Base-by-base conservation (phyloP, 2,113 vertebrate genomes). In the Epinephelus cyanopodus region DNA sequence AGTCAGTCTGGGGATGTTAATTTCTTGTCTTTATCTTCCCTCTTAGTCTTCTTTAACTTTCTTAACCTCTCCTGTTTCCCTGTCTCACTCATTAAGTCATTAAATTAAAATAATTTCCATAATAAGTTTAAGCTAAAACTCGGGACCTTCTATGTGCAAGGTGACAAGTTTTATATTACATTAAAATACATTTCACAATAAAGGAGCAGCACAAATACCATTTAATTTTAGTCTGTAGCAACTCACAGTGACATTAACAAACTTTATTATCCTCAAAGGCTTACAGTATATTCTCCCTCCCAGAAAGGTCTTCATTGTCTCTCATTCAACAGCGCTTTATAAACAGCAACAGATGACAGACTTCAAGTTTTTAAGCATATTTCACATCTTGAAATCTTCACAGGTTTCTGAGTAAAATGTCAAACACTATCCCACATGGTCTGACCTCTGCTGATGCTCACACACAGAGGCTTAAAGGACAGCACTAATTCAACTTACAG, bases 401-500 rank as follows among this genome's bases (percentile, higher is more conserved):
- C 47, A 56, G 27, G 25, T 45, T 71, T 13, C 69, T 33, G 45
- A 73, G 21, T 21, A 21, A 37, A 64, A 77, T 64, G 48, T 69
- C 23, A 67, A 67, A 68, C 14, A 15, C 15, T 14, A 13, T 65
- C 33, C 72, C 64, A 54, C 52, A 67, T 54, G 77, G 50, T 81
- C 77, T 13, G 39, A 81, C 81, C 39, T 48, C 66, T 82, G 61
- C 60, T 77, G 71, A 61, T 56, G 62, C 87, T 77, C 23, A 66
- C 42, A 77, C 17, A 74, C 45, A 81, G 70, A 62, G 66, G 84
- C 75, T 91, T 89, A 90, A 86, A 92, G 63, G 77, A 89, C 87
- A 87, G 74, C 60, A 87, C 82, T 90, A 88, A 92, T 92, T 92
- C 89, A 91, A 88, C 72, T 87, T 79, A 87, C 71, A 88, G 81